These are phyloP conservation scores for Archaeoteleia sp. DNA, from an alignment of 2,888 invertebrate genomes.

Conservation along the genomic window DNA sequence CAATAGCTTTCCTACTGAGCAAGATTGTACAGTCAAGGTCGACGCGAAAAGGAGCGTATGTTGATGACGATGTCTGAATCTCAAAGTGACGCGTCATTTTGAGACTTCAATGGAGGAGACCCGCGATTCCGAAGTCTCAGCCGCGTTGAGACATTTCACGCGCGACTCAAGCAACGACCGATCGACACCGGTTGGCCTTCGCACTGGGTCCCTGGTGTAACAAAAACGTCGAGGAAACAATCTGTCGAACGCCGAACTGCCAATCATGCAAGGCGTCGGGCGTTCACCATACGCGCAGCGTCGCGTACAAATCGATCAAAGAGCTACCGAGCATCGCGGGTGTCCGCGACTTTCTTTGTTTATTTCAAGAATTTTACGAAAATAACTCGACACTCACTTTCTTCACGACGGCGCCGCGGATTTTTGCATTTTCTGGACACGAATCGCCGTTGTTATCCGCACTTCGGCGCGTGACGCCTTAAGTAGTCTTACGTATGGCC, in stretches of 20 bases:
- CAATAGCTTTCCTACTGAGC: too few relatives aligned
- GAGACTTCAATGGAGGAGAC: too few relatives aligned
- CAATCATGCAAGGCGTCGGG: conserved; percentile 41
- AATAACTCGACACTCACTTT: conserved; percentile 49
- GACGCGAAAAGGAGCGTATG: too few relatives aligned
- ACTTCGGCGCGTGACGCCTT: conserved; percentile 9
- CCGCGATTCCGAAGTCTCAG: too few relatives aligned
- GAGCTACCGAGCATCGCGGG: conserved; percentile 1
- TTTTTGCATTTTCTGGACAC: conserved; percentile 43
- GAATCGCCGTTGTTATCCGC: conserved; percentile 31
- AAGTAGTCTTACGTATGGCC: not conserved
- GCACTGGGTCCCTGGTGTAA: not conserved
- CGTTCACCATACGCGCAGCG: conserved; percentile 35
- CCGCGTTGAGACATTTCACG: not conserved
- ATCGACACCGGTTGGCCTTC: not conserved
- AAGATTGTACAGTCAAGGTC: too few relatives aligned
- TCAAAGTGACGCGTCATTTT: too few relatives aligned
- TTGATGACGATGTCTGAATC: too few relatives aligned
- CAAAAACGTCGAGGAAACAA: not conserved
- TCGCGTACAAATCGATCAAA: conserved; percentile 5
- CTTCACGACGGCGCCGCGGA: conserved; percentile 44
- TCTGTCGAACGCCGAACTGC: conserved; percentile 17
- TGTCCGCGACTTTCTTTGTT: conserved; percentile 30
- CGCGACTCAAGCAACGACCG: not conserved
- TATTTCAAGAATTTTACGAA: conserved; percentile 19